phyloP scores from a whole-genome alignment of 2,888 invertebrate species.

The Scotopteryx bipunctaria region DNA sequence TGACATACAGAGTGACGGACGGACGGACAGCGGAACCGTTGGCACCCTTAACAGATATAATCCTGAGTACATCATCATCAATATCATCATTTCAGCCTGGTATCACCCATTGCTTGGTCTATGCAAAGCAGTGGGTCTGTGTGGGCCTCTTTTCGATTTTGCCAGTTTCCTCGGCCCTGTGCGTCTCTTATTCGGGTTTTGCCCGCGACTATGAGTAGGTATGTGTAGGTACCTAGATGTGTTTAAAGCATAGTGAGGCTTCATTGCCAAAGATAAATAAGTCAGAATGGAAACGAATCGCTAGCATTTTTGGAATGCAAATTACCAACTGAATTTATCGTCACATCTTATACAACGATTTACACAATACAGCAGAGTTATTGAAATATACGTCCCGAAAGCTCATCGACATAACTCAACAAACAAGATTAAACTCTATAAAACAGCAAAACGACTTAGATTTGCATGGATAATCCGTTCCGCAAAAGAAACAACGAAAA shows the following conservation, averaged over 20 bases:
- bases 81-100: too few species aligned
- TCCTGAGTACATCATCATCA: too few species aligned
- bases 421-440: slow-evolving; percentile 53
- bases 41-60: too few species aligned
- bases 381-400: slow-evolving; percentile 79
- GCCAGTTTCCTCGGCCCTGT: too few species aligned
- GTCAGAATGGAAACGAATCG: slow-evolving; percentile 41
- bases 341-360: slow-evolving; percentile 76
- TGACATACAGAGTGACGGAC: too few species aligned
- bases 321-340: slow-evolving; percentile 71
- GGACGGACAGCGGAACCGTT: too few species aligned
- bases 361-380: slow-evolving; percentile 72
- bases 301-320: slow-evolving; percentile 42
- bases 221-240: too few species aligned
- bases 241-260: slow-evolving; percentile 30
- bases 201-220: too few species aligned
- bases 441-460: slow-evolving; percentile 46
- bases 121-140: too few species aligned
- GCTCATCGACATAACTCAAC: slow-evolving; percentile 50
- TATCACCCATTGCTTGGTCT: too few species aligned
- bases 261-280: slow-evolving; percentile 28
- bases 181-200: too few species aligned
- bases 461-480: slow-evolving; percentile 39
- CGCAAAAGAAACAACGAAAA: slow-evolving; percentile 61
- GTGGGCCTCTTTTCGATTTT: too few species aligned